Evolutionary conservation across 2,797 vertebrate genomes (phyloP), one percentile per base, ranked within the genome.

Genomic region (Propithecus deckenii): DNA sequence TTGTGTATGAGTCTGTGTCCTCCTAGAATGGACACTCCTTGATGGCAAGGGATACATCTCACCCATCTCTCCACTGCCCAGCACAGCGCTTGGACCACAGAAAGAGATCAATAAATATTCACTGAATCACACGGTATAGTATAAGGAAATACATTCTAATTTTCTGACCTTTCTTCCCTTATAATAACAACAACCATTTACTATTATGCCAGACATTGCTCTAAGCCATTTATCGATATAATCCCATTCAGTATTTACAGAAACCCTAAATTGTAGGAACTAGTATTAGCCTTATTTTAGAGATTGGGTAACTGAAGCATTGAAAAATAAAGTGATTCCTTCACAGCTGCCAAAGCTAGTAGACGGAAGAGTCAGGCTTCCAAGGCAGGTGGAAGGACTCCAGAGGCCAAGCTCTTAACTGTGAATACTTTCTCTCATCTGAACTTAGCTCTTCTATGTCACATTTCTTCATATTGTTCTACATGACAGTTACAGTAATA

Each of bases 131-230:
- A 59, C 76, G 17, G 28, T 41, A 65, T 76, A 86, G 18, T 48
- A 69, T 78, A 69, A 90, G 76, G 43, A 88, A 94, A 85, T 46
- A 84, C 50, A 17, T 59, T 96, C 87, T 59, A 81, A 91, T 96
- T 87, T 86, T 76, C 30, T 55, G 10, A 85, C 80, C 20, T 93
- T 96, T 91, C 30, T 10, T 91, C 14, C 28, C 12, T 72, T 41
- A 20, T 93, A 90, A 90, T 50, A 85, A 84, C 14, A 85, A 90
- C 11, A 10, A 79, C 3, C 8, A 80, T 86, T 78, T 95, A 69
- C 22, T 57, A 71, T 89, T 76, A 93, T 67, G 32, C 5, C 43
- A 69, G 30, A 28, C 28, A 91, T 61, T n/a, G 20, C 52, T 86
- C 11, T 89, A 93, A 94, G 32, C 15, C 22, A 72, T 87, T 85